These are phyloP conservation scores for Oxytorus armatus DNA, from an alignment of 2,888 invertebrate genomes.

Conservation along the genomic window DNA sequence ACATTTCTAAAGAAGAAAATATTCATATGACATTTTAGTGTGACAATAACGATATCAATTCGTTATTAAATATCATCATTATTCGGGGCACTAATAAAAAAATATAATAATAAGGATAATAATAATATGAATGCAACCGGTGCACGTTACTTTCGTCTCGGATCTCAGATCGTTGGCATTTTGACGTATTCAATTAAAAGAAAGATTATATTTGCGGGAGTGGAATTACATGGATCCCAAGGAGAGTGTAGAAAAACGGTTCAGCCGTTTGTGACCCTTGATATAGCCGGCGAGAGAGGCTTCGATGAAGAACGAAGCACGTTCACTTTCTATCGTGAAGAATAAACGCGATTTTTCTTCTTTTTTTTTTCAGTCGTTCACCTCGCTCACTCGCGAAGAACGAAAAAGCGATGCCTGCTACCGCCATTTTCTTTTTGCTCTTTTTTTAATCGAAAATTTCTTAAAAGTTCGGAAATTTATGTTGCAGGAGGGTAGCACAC, in stretches of 20 bases:
- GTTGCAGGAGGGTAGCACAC: too few species aligned
- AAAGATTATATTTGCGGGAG: constrained; percentile 23
- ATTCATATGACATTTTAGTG: constrained; percentile 5
- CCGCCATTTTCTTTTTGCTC: too few species aligned
- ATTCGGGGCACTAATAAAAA: background rate
- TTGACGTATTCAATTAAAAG: constrained; percentile 52
- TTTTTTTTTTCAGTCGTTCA: constrained; percentile 49
- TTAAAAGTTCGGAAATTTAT: too few species aligned
- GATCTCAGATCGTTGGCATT: constrained; percentile 38
- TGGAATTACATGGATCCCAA: constrained; percentile 19
- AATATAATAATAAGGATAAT: constrained; percentile 25
- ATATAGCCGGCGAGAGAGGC: constrained; percentile 5
- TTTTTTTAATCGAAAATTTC: too few species aligned
- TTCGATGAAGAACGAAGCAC: constrained; percentile 49
- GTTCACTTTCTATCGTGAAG: constrained; percentile 59
- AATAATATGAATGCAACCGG: background rate
- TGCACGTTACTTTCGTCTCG: constrained; percentile 20
- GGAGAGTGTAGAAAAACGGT: constrained; percentile 39
- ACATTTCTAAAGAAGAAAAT: background rate
- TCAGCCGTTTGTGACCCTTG: constrained; percentile 47
- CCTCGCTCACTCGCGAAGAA: constrained; percentile 39
- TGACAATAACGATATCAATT: background rate
- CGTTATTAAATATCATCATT: background rate
- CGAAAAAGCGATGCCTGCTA: constrained; percentile 44
- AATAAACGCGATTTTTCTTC: constrained; percentile 41